phyloP scores from a whole-genome alignment of 1,140 invertebrate genomes.

The Helicoverpa zea region DNA sequence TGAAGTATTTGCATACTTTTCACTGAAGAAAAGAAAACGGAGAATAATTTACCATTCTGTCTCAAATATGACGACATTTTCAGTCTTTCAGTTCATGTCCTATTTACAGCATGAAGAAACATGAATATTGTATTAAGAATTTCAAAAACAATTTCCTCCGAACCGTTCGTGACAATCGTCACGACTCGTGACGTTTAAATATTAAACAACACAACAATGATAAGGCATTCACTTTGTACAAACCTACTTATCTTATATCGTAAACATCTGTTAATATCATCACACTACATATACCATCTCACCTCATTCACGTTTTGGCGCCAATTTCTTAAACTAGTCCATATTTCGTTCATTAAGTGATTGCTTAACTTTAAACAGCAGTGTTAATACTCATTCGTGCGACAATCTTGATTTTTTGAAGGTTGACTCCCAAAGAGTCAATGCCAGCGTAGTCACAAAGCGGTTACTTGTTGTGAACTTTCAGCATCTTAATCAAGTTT shows the following conservation, averaged over 20 bases:
- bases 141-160: slow-evolving; percentile 43
- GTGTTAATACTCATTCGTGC: slow-evolving; percentile 18
- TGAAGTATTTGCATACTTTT: not conserved
- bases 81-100: not conserved
- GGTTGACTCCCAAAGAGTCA: slow-evolving; percentile 44
- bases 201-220: slow-evolving; percentile 46
- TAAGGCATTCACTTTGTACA: slow-evolving; percentile 36
- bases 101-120: slow-evolving; percentile 29
- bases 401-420: slow-evolving; percentile 47
- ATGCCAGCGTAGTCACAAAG: slow-evolving; percentile 42
- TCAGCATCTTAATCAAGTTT: not conserved
- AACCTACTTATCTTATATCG: slow-evolving; percentile 38
- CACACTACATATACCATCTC: slow-evolving; percentile 8
- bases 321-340: slow-evolving; percentile 22
- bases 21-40: no score
- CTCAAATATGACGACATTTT: slow-evolving; percentile 3
- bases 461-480: slow-evolving; percentile 31
- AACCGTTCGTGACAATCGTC: slow-evolving; percentile 48
- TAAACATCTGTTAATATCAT: slow-evolving; percentile 15
- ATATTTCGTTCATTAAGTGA: slow-evolving; percentile 14
- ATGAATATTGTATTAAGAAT: slow-evolving; percentile 14
- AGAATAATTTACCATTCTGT: no score
- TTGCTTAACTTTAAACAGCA: slow-evolving; percentile 25
- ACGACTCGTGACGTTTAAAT: slow-evolving; percentile 49
- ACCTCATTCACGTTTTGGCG: slow-evolving; percentile 47